Evolutionary conservation across 35 echinoderm and acorn worm species (phyloP), one percentile per base, ranked within the genome.

Genomic region (Apostichopus japonicus): DNA sequence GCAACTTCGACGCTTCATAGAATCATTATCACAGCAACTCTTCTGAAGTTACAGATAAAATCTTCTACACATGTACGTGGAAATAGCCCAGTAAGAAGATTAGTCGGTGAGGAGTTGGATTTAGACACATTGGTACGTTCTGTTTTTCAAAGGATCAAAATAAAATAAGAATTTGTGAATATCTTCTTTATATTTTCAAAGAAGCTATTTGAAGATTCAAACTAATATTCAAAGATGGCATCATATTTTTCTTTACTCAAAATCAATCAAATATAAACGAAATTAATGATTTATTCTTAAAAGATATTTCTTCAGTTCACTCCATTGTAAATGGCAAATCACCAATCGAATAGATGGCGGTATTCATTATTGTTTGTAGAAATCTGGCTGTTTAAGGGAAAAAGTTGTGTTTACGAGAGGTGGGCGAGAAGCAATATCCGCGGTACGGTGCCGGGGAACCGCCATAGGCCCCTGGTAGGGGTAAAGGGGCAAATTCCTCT

Each of bases 81-180:
- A 75, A 75, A 75, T 75, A 7, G 3, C 15, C 21, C 71, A 23
- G 71, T 19, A 14, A 75, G 71, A 75, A 75, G n/a, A 75, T 75
- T 75, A 75, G 71, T 75, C 71, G 71, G 71, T 75, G 71, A 19
- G 71, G 71, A 19, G 71, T 75, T 75, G 71, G 71, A 75, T 75
- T 75, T 21, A 75, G 16, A 19, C n/a, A 19, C n/a, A n/a, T 75
- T 21, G 22, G 71, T 2, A 21, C 71, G 0, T 21, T 23, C 21
- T 75, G 22, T 6, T 75, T 75, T 75, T 75, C 17, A 5, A 75
- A 75, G 17, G 71, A 0, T 7, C 6, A 75, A 19, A 75, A 21
- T 1, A 19, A 75, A 75, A 75, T 75, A 75, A 19, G 4, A 3
- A 44, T 44, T 44, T 44, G 0, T 44, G 4, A 44, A 44, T 44